Evolutionary conservation across 2,797 vertebrate genomes (phyloP).

Genomic region (Avahi laniger): DNA sequence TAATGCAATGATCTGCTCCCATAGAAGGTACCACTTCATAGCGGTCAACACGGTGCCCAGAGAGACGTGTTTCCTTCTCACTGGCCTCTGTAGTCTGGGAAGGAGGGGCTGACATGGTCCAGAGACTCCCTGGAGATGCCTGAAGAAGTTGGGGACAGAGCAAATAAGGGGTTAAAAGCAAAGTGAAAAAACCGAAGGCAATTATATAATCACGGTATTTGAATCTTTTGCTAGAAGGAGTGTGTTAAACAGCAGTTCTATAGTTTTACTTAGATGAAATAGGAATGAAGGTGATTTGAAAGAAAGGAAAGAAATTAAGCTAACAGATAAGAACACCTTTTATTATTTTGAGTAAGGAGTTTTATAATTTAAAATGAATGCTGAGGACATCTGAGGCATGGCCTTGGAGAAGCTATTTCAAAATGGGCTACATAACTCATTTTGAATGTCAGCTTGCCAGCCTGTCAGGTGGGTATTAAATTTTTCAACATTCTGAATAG

Average conservation of each 20-base stretch:
- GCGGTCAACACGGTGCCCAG: fast-evolving
- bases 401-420: background rate
- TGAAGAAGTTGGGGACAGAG: background rate
- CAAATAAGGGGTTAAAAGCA: background rate
- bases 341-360: background rate
- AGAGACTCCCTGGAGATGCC: too few species aligned
- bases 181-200: background rate
- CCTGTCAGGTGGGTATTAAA: fast-evolving
- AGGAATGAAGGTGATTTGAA: background rate
- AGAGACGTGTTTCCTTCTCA: background rate
- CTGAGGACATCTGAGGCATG: background rate
- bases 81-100: fast-evolving
- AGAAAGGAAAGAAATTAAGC: background rate
- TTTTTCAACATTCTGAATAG: background rate
- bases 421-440: background rate
- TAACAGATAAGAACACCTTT: background rate
- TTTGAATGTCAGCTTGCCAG: background rate
- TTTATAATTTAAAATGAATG: background rate
- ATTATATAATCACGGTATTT: background rate
- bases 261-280: background rate
- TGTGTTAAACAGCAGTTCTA: background rate
- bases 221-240: background rate
- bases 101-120: fast-evolving
- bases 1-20: fast-evolving
- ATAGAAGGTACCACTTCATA: fast-evolving